Evolutionary conservation across 2,113 vertebrate species (phyloP), one percentile per base, ranked within the genome.

Genomic region (Monarcha castaneiventris): DNA sequence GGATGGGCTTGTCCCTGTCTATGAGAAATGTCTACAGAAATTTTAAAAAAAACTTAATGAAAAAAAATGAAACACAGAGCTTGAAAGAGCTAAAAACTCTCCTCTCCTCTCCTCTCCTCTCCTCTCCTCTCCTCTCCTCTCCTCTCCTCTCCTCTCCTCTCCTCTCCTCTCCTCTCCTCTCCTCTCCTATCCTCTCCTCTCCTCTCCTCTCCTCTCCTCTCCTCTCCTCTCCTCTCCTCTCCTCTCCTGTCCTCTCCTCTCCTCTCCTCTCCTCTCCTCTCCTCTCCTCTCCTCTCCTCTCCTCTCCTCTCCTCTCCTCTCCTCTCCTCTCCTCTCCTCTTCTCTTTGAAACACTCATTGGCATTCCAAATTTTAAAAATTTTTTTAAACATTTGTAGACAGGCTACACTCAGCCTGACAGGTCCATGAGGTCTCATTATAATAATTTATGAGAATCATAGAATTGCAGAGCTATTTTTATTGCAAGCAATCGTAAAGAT

Each of bases 101-200:
- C 3, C 13, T 39, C 30, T 30, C 3, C 20, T 8, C 9, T 26
- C 10, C 37, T 4, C 7, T 17, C 17, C 18, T 5, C n/a, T 16
- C 30, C 13, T 1, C 16, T 6, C 11, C 13, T 10, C 14, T 41
- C 16, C 9, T 30, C 35, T 37, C 17, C 15, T 18, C 29, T 14
- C 13, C 49, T 26, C 30, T 26, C 13, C 18, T 11, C 13, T 46
- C 3, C 25, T 4, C 55, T 16, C 14, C 4, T 6, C 8, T 8
- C 5, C 7, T 7, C 9, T 14, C 26, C 19, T 4, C 19, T 48
- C 41, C 27, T 9, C 10, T 21, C 23, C 15, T 3, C 11, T 9
- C n/a, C 27, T 3, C 6, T 10, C 4, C 14, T 1, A 16, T 22
- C 5, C 8, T 1, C 30, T 27, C 7, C 6, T 1, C 18, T 11